These are phyloP conservation scores for Heterochromis multidens DNA, from an alignment of 2,113 vertebrate genomes.

Conservation along the genomic window DNA sequence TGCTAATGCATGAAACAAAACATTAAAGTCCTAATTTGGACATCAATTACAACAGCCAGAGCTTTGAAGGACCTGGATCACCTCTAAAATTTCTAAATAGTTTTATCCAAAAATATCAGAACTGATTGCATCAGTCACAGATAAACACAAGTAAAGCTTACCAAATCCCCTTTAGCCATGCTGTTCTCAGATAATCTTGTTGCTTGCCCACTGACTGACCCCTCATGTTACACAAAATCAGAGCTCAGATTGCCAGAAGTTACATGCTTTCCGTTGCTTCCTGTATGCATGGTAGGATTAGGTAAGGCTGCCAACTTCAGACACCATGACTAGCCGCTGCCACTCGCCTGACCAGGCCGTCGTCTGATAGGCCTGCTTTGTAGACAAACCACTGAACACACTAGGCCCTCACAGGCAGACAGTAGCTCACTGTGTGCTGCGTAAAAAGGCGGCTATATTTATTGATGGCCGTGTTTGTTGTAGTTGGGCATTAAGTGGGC, in stretches of 20 bases:
- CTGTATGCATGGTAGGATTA: slow-evolving; percentile 45
- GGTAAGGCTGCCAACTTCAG: slow-evolving; percentile 44
- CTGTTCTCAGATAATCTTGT: not conserved
- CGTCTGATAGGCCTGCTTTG: not conserved
- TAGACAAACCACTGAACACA: slow-evolving; percentile 17
- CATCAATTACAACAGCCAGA: not conserved
- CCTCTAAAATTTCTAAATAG: not conserved
- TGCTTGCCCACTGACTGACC: not conserved
- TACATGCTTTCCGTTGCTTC: slow-evolving; percentile 33
- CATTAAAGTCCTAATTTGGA: no score
- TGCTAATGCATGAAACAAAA: not conserved
- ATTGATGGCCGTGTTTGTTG: slow-evolving; percentile 57
- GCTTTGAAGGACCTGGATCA: not conserved
- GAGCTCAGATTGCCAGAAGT: slow-evolving; percentile 12
- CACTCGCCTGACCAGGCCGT: not conserved
- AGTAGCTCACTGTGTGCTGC: slow-evolving; percentile 16
- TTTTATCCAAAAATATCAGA: not conserved
- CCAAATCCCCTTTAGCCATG: not conserved
- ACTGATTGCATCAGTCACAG: not conserved
- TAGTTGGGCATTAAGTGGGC: slow-evolving; percentile 50
- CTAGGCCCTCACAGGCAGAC: slow-evolving; percentile 19
- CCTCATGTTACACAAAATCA: not conserved
- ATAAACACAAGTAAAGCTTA: not conserved
- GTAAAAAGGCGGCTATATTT: slow-evolving; percentile 38
- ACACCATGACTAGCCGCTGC: slow-evolving; percentile 12